Evolutionary conservation across 2,888 invertebrate species (phyloP), one percentile per base, ranked within the genome.

Genomic region (Dusona sp.): DNA sequence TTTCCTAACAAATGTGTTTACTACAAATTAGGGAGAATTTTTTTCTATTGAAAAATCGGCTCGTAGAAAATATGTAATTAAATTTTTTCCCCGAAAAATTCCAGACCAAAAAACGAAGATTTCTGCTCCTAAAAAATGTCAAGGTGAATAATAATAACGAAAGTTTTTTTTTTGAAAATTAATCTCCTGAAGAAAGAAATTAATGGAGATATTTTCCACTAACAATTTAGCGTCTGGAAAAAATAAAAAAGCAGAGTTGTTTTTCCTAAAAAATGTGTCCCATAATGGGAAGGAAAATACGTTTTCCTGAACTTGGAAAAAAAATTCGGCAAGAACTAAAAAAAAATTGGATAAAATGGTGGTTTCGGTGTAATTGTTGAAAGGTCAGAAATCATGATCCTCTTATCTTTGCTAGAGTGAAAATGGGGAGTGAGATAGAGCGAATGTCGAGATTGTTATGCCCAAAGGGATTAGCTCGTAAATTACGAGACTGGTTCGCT

Each of bases 391-490:
- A 25, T 22, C 22, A 22, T 67, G 16, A 22, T 67, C 25, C 38
- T 19, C 19, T 22, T 25, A 61, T 25, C 57, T 36, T 51, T 13
- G 65, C 42, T 42, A 45, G 45, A 54, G 22, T 29, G 65, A 67
- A 51, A 22, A 38, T 54, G n/a, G 51, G 13, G 67, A 45, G 54
- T 19, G 38, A 48, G 33, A 79, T 79, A 51, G 51, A 67, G n/a
- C n/a, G 48, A 29, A 61, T 67, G 73, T 48, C 64, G 19, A 38
- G 68, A 64, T 51, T 42, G 61, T 33, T 16, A 42, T 78, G 78
- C 48, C 61, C 54, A 13, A 16, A 68, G 48, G 73, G 74, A 83
- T 22, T 38, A 51, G 33, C 22, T 85, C 65, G 77, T 81, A 77
- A 77, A 80, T 80, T 84, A 54, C 42, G 64, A 54, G 75, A 68